These are phyloP conservation scores for Caenorhabditis sp. DNA, from an alignment of 2,888 invertebrate species.

Conservation along the genomic window DNA sequence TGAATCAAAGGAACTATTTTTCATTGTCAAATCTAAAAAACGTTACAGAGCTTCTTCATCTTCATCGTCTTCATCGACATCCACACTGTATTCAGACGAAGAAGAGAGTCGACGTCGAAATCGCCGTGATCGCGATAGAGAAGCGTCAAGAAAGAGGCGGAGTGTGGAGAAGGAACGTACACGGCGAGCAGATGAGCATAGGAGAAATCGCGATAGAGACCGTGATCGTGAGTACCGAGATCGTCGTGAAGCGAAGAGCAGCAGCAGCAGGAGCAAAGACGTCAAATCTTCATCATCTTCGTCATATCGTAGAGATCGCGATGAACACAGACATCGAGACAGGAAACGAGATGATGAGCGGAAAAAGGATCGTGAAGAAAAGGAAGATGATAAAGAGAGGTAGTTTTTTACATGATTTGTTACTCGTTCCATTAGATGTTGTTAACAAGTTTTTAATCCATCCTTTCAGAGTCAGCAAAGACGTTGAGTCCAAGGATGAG, in stretches of 20 bases:
- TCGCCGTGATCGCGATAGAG: constrained; percentile 42
- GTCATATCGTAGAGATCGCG: constrained; percentile 36
- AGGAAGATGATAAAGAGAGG: constrained; percentile 11
- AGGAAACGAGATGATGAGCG: constrained; percentile 39
- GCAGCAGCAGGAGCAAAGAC: constrained; percentile 29
- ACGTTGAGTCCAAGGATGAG: constrained; percentile 51
- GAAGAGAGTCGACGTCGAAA: constrained; percentile 31
- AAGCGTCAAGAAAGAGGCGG: constrained; percentile 28
- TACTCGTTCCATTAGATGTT: neutral
- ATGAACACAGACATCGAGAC: constrained; percentile 28
- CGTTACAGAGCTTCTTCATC: constrained; percentile 47
- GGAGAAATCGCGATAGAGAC: constrained; percentile 34
- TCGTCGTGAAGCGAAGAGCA: constrained; percentile 11
- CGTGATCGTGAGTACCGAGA: constrained; percentile 22
- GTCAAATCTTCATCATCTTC: constrained; percentile 32
- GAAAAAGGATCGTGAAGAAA: constrained; percentile 11
- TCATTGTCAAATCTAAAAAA: constrained; percentile 15
- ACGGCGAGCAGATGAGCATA: constrained; percentile 23
- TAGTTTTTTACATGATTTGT: neutral
- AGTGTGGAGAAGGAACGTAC: constrained; percentile 38
- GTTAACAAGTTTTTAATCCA: neutral
- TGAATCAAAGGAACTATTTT: neutral
- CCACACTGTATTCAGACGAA: constrained; percentile 34
- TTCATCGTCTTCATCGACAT: constrained; percentile 21
- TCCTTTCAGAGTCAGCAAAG: constrained; percentile 36